Base-by-base conservation (phyloP, 2,113 vertebrate species). In the Actenoides lindsayi region DNA sequence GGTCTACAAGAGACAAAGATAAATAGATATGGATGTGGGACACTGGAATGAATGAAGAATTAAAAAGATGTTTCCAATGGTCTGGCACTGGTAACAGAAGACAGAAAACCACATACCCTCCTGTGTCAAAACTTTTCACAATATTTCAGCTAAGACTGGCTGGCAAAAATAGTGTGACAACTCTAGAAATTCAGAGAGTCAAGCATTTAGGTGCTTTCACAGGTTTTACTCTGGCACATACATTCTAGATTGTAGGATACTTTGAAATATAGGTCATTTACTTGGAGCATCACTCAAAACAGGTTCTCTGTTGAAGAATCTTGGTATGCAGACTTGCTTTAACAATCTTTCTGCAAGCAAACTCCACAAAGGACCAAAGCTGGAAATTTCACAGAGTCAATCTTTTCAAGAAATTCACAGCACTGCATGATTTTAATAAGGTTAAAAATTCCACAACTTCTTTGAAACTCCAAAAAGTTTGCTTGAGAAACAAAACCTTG, bases 1-100 rank as follows among this genome's bases (percentile, higher is more conserved):
- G 37, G 71, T 95, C 94, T 90, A 37, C 80, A 85, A 96, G 79
- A 89, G 93, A 91, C 95, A 90, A 83, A 87, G 92, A 95, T 46
- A 86, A 88, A 97, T 85, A 89, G 86, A 92, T 87, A 60, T 50
- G 65, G 87, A 96, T 84, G 68, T 89, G 35, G 48, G 91, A 90
- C 82, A 86, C 50, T 67, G 70, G 77, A 93, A 89, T 78, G 67
- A 94, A 93, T 50, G 68, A 77, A 89, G 82, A 86, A 95, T 93
- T 77, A 68, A 94, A 85, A 95, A 85, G 42, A 87, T 88, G 63
- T 53, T 83, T 74, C 83, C 65, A 63, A 39, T 62, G 42, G 39
- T 75, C 80, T 74, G 68, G 71, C 73, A 97, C 83, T 65, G 70
- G 79, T 73, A 95, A 90, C 48, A 89, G 67, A 94, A 83, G 37